phyloP scores from a whole-genome alignment of 2,888 invertebrate genomes.

The Mimas tiliae region DNA sequence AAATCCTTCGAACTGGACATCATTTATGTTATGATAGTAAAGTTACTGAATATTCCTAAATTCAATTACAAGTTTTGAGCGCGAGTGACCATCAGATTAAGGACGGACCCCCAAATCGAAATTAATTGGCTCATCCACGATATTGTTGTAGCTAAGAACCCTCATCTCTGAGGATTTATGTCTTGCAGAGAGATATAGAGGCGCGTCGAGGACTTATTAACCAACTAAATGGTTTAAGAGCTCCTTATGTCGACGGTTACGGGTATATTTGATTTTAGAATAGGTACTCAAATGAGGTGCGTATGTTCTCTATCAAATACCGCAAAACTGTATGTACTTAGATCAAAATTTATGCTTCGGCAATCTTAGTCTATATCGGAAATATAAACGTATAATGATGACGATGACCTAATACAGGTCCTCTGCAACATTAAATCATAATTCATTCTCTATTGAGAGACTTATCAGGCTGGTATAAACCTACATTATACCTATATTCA shows the following conservation, averaged over 20 bases:
- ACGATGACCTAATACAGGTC: no score
- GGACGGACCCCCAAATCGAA: constrained; percentile 69
- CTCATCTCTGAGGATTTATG: constrained; percentile 75
- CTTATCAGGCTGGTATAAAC: no score
- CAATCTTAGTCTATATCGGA: no score
- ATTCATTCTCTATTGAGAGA: no score
- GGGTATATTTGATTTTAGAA: constrained; percentile 9
- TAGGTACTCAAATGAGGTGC: neutral
- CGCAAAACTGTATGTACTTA: neutral
- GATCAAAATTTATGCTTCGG: no score
- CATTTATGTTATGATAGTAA: constrained; percentile 37
- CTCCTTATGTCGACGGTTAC: constrained; percentile 1
- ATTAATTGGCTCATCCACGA: constrained; percentile 79
- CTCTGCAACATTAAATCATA: no score
- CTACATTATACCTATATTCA: no score
- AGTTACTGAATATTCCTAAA: constrained; percentile 59
- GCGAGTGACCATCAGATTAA: constrained; percentile 80
- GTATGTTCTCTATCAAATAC: neutral
- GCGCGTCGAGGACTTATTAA: constrained; percentile 41
- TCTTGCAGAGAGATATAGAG: constrained; percentile 51
- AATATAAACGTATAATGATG: no score
- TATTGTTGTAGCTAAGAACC: constrained; percentile 71
- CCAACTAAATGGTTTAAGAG: constrained; percentile 30
- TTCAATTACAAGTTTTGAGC: constrained; percentile 64
- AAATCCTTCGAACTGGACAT: constrained; percentile 20